phyloP scores from a whole-genome alignment of 53 echinoderm and acorn worm species.

The Paracentrotus lividus region DNA sequence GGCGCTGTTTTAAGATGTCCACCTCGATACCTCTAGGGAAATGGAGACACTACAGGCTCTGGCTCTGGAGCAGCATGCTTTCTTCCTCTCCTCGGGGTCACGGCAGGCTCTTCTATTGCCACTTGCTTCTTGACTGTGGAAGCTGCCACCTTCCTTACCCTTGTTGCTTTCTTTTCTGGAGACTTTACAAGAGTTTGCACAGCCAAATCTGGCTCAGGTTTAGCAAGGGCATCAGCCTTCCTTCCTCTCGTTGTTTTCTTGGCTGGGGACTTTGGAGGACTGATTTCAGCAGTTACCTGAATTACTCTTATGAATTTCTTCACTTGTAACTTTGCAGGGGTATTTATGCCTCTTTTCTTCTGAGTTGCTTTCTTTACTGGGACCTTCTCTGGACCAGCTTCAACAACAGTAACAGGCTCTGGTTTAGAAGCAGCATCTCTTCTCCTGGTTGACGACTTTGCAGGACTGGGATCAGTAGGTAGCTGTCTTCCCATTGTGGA shows the following conservation, averaged over 20 bases:
- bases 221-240: not conserved
- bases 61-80: constrained; percentile 67
- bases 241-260: constrained; percentile 41
- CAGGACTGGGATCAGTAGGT: too few species aligned
- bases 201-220: constrained; percentile 24
- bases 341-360: constrained; percentile 43
- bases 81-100: constrained; percentile 50
- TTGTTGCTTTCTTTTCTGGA: constrained; percentile 69
- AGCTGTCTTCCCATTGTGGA: too few species aligned
- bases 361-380: too few species aligned
- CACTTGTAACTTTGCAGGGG: too few species aligned
- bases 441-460: too few species aligned
- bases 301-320: constrained; percentile 31
- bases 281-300: constrained; percentile 42
- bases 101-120: not conserved
- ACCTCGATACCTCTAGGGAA: constrained; percentile 75
- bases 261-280: constrained; percentile 65
- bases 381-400: too few species aligned
- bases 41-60: constrained; percentile 69
- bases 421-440: too few species aligned
- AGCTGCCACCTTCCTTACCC: constrained; percentile 58
- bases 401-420: too few species aligned
- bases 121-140: constrained; percentile 67
- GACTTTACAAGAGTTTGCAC: constrained; percentile 46
- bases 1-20: constrained; percentile 72